Evolutionary conservation across 2,113 vertebrate genomes (phyloP).

Genomic region (Origma solitaria): DNA sequence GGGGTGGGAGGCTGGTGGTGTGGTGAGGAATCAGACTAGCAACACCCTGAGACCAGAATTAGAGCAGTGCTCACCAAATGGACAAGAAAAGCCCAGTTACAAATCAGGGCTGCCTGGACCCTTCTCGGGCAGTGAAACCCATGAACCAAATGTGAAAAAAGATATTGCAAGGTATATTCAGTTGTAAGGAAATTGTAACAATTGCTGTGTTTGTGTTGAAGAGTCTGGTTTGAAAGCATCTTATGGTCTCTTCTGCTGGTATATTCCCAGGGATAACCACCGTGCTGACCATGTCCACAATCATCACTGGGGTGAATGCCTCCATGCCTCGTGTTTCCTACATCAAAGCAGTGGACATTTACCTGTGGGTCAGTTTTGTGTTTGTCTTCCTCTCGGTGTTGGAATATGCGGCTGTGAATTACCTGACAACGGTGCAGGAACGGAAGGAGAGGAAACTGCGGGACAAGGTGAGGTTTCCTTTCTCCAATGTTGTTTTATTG

Average conservation of each 20-base stretch:
- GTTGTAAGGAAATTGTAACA: background rate
- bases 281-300: conserved; percentile 79
- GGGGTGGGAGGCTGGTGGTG: background rate
- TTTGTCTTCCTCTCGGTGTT: conserved; percentile 97
- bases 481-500: background rate
- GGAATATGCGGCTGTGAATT: conserved; percentile 92
- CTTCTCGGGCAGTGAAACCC: background rate
- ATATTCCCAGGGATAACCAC: conserved; percentile 78
- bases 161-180: background rate
- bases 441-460: conserved; percentile 82
- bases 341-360: conserved; percentile 97
- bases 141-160: background rate
- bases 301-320: conserved; percentile 94
- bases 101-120: background rate
- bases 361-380: conserved; percentile 98
- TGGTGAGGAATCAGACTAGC: background rate
- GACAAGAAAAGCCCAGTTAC: background rate
- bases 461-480: conserved; percentile 73
- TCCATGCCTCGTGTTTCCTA: conserved; percentile 98
- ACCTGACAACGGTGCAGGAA: conserved; percentile 90
- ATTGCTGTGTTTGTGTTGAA: background rate
- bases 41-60: background rate
- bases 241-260: background rate
- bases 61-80: background rate
- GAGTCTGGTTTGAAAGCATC: background rate